Base-by-base conservation (phyloP, 2,797 vertebrate species). In the Clarias platycephalus region DNA sequence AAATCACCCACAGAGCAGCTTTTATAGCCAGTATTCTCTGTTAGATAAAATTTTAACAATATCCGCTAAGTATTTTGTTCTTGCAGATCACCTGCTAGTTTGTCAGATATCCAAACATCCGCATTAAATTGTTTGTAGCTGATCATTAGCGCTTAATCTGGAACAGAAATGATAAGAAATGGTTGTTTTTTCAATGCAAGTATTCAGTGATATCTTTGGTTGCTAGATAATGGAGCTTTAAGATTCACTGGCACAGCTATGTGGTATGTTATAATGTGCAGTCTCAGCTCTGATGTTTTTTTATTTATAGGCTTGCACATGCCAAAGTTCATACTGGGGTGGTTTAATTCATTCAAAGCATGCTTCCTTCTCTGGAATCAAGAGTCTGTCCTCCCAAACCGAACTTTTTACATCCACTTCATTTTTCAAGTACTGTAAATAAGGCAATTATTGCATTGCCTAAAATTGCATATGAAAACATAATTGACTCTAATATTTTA, bases 161-260 rank as follows among this genome's bases (percentile, higher is more conserved):
- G 15, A 63, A 40, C 80, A 62, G 44, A 76, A 79, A 68, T 77
- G 26, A 85, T 86, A 89, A 87, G 88, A 88, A 86, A 83, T 80
- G 77, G 26, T 53, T 10, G 82, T 80, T 78, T 91, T 91, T 93
- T 94, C 91, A 91, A 91, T 93, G 92, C 91, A 93, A 83, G 84
- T 88, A 80, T 91, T 92, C 92, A 92, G 90, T 93, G 93, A 93
- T 93, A 92, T 94, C 90, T 92, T 88, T 86, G 55, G 85, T 91
- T 92, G 91, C 92, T 92, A 90, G 91, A 91, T 92, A 87, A 85
- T 83, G 62, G 63, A 44, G 67, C 91, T 91, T 89, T 80, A 86
- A 44, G 44, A 44, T 44, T 44, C 9, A 90, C 92, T 91, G 90
- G 89, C 78, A 82, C 83, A 18, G 62, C 44, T 55, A 10, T 57